These are phyloP conservation scores for Rhizoglyphus robini DNA, from an alignment of 1,140 invertebrate genomes.

Conservation along the genomic window DNA sequence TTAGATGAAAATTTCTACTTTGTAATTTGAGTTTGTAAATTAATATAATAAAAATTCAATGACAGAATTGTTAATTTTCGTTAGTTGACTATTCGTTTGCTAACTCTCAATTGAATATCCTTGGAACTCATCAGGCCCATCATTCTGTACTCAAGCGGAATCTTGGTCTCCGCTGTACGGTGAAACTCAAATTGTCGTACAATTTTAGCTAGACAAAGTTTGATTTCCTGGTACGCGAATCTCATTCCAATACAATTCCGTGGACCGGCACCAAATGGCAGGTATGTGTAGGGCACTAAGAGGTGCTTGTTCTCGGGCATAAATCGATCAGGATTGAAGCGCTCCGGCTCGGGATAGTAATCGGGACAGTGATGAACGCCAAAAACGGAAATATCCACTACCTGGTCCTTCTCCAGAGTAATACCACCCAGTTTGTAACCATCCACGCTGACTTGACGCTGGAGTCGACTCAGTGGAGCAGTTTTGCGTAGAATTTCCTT, in stretches of 20 bases:
- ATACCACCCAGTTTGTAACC: too few species aligned
- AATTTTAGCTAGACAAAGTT: too few species aligned
- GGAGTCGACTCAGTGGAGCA: conserved; percentile 25
- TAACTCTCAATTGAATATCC: background rate
- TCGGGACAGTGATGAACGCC: conserved; percentile 22
- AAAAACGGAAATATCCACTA: conserved; percentile 21
- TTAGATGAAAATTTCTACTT: too few species aligned
- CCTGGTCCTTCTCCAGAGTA: background rate
- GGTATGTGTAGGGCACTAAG: too few species aligned
- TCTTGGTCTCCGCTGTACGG: background rate
- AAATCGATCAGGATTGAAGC: too few species aligned
- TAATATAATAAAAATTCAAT: background rate
- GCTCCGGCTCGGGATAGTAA: conserved; percentile 20
- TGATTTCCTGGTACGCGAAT: too few species aligned
- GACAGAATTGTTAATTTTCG: background rate
- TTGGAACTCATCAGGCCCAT: background rate
- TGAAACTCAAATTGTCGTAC: background rate
- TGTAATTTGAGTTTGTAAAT: too few species aligned
- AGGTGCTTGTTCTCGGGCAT: too few species aligned
- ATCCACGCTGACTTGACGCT: background rate
- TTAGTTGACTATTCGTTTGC: background rate
- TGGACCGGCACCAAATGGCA: too few species aligned
- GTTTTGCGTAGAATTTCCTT: conserved; percentile 35
- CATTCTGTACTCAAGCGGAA: background rate
- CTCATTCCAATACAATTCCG: too few species aligned